Evolutionary conservation across 2,797 vertebrate species (phyloP).

Genomic region (Phrynocephalus guinanensis): DNA sequence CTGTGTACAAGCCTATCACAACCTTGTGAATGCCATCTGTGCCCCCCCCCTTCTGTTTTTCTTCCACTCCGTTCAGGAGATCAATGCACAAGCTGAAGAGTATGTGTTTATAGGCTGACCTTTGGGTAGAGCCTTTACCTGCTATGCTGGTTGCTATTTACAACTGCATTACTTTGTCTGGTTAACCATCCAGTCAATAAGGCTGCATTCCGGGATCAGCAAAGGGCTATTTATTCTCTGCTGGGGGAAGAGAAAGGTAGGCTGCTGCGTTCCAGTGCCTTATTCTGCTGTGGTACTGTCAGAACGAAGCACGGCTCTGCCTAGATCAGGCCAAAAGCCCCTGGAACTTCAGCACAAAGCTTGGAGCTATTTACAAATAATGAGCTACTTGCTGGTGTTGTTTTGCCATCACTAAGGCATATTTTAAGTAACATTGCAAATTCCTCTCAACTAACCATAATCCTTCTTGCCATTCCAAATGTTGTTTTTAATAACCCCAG

Average conservation of each 20-base stretch:
- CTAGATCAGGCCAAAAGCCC: no score
- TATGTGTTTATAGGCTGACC: constrained; percentile 3
- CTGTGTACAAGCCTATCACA: neutral
- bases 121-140: constrained; percentile 13
- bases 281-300: neutral
- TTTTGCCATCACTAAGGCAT: no score
- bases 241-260: neutral
- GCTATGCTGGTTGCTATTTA: constrained; percentile 30
- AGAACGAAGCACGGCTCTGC: neutral
- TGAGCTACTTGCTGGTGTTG: no score
- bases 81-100: neutral
- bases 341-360: no score
- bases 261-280: neutral
- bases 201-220: neutral
- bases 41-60: neutral
- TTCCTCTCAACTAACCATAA: no score
- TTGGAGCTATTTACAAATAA: no score
- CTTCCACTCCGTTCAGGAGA: neutral
- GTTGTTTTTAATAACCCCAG: no score
- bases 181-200: constrained; percentile 17
- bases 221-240: neutral
- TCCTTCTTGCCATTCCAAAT: no score
- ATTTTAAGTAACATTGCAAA: no score
- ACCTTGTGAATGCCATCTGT: neutral
- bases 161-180: neutral